phyloP scores from a whole-genome alignment of 2,888 invertebrate genomes.

The Napeogenes sylphis region DNA sequence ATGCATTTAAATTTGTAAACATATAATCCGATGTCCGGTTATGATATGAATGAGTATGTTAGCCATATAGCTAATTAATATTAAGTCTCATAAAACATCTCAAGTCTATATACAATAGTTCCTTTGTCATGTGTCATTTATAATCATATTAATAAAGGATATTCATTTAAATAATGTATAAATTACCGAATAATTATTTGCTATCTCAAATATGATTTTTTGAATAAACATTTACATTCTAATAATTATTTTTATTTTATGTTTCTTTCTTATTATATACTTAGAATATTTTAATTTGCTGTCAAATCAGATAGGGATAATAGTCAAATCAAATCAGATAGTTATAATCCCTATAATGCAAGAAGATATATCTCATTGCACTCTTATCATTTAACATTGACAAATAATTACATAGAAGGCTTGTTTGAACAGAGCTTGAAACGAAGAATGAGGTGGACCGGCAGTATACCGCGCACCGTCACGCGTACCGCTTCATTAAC shows the following conservation, averaged over 20 bases:
- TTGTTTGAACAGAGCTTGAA: conserved; percentile 8
- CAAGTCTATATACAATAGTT: conserved; percentile 75
- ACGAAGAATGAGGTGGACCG: conserved; percentile 12
- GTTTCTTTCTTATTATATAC: background rate
- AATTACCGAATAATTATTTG: conserved; percentile 72
- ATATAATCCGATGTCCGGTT: conserved; percentile 37
- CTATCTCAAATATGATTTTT: conserved; percentile 76
- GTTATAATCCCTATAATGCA: background rate
- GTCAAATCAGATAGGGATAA: background rate
- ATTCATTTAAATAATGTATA: conserved; percentile 67
- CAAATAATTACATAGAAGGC: conserved; percentile 6
- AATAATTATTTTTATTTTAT: conserved; percentile 16
- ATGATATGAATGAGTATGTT: conserved; percentile 53
- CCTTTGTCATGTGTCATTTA: conserved; percentile 77
- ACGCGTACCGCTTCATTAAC: conserved; percentile 33
- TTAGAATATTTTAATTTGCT: background rate
- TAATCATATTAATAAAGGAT: conserved; percentile 66
- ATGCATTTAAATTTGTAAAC: conserved; percentile 22
- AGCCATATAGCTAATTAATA: conserved; percentile 65
- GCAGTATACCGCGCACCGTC: conserved; percentile 34
- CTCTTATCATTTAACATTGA: conserved; percentile 1
- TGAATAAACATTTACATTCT: conserved; percentile 73
- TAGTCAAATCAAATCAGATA: too few relatives aligned
- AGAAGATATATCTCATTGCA: too few relatives aligned
- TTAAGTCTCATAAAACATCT: conserved; percentile 62